phyloP scores from a whole-genome alignment of 2,888 invertebrate species.

The Euproctis similis region DNA sequence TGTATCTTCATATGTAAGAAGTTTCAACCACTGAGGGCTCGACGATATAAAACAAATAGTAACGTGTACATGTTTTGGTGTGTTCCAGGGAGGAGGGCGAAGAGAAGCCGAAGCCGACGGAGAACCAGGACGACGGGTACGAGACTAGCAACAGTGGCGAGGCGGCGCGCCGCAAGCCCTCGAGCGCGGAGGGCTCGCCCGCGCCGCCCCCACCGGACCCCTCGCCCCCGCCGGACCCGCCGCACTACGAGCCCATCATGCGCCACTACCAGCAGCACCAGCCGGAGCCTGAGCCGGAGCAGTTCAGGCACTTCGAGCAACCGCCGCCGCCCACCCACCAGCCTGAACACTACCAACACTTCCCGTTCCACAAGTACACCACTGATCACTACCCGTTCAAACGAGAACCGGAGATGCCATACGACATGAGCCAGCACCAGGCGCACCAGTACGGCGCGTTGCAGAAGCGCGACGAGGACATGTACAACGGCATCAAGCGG shows the following conservation, averaged over 20 bases:
- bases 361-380: constrained; percentile 59
- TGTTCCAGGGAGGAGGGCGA: constrained; percentile 63
- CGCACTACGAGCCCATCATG: constrained; percentile 27
- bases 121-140: constrained; percentile 92
- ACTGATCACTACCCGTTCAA: constrained; percentile 61
- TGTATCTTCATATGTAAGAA: too few relatives aligned
- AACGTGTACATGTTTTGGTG: not conserved
- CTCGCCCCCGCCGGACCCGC: constrained; percentile 40
- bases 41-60: too few relatives aligned
- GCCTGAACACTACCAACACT: constrained; percentile 54
- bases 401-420: constrained; percentile 59
- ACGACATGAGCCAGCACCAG: constrained; percentile 65
- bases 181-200: constrained; percentile 48
- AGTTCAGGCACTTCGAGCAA: constrained; percentile 41
- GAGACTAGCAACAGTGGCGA: constrained; percentile 86
- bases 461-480: constrained; percentile 54
- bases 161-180: constrained; percentile 65
- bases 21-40: too few relatives aligned
- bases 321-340: constrained; percentile 33
- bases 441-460: constrained; percentile 33
- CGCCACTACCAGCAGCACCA: constrained; percentile 47
- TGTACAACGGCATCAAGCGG: constrained; percentile 71
- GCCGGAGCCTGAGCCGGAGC: constrained; percentile 39
- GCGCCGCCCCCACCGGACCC: constrained; percentile 44
- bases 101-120: constrained; percentile 76